Evolutionary conservation across 2,113 vertebrate species (phyloP).

Genomic region (Gracilinanus agilis): DNA sequence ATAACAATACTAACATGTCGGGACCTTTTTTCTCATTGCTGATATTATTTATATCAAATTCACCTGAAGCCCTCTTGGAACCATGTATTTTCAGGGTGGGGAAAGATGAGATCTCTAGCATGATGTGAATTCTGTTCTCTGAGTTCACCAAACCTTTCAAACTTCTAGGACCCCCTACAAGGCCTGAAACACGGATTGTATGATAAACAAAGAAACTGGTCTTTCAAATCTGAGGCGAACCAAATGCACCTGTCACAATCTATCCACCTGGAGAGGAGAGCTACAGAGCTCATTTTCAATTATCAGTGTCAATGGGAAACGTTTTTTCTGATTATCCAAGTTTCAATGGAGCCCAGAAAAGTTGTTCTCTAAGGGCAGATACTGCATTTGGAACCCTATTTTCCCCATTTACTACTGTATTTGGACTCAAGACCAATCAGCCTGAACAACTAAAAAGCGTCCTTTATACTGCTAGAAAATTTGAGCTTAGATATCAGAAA

Average conservation of each 20-base stretch:
- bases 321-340: conserved; percentile 45
- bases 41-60: conserved; percentile 22
- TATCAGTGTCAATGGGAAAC: neutral
- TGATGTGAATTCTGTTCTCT: neutral
- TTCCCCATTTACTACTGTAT: neutral
- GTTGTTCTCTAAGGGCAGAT: conserved; percentile 33
- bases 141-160: neutral
- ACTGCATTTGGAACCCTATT: conserved; percentile 27
- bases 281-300: conserved; percentile 36
- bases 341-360: conserved; percentile 40
- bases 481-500: neutral
- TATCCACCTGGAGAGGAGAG: neutral
- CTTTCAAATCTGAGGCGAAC: conserved; percentile 39
- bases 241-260: conserved; percentile 50
- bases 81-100: neutral
- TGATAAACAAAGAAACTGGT: conserved; percentile 17
- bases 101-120: conserved; percentile 1
- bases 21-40: neutral
- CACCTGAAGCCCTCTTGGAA: conserved; percentile 10
- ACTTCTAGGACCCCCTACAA: neutral
- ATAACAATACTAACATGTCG: neutral
- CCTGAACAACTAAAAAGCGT: too few relatives aligned
- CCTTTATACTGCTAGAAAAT: neutral
- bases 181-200: neutral
- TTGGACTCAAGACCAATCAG: neutral